These are phyloP conservation scores for Erpetoichthys calabaricus DNA, from an alignment of 2,797 vertebrate species.

Conservation along the genomic window DNA sequence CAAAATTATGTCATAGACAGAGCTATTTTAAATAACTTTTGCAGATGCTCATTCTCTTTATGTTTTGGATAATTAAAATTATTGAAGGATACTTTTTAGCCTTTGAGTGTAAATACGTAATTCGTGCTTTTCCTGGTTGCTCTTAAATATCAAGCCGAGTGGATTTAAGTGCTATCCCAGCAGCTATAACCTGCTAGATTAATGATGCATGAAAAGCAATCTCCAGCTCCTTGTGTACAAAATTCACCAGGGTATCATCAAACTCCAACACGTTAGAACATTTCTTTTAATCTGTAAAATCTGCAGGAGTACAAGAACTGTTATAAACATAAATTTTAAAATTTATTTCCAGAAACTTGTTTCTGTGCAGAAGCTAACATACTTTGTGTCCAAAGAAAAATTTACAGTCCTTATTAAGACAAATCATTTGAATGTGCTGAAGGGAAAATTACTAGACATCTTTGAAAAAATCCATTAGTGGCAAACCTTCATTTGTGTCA, in stretches of 20 bases:
- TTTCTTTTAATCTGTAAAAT: conserved; percentile 34
- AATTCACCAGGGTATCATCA: conserved; percentile 39
- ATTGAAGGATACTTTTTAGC: no score
- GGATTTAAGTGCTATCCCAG: conserved; percentile 40
- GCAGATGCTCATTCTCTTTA: no score
- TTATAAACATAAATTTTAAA: conserved; percentile 38
- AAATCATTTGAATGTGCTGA: no score
- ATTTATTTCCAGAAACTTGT: conserved; percentile 27
- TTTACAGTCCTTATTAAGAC: no score
- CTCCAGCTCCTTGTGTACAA: conserved; percentile 29
- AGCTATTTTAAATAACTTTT: no score
- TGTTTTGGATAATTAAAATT: no score
- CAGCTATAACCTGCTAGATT: conserved; percentile 46
- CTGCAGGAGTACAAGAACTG: conserved; percentile 30
- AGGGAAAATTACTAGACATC: no score
- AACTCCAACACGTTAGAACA: conserved; percentile 40
- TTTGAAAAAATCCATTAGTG: no score
- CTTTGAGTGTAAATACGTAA: no score
- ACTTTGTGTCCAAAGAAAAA: no score
- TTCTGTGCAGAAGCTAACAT: conserved; percentile 11
- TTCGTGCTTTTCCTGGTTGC: conserved; percentile 27
- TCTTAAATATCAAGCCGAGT: conserved; percentile 50
- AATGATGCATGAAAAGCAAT: conserved; percentile 60
- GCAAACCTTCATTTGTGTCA: no score
- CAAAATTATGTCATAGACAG: no score